Base-by-base conservation (phyloP, 2,888 invertebrate genomes). In the Zhuqinia jingwanae region DNA sequence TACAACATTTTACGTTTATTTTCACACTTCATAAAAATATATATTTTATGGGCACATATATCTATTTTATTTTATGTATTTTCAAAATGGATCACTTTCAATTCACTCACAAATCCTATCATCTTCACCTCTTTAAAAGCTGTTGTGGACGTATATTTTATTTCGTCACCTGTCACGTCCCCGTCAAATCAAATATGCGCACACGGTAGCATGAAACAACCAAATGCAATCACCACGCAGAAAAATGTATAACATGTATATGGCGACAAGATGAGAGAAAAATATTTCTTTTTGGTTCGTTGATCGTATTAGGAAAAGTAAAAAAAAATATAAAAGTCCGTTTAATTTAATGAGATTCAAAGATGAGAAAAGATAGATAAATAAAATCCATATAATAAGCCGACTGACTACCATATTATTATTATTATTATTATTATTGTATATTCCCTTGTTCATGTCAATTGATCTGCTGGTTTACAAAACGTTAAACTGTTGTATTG, bases 321-420 rank as follows among this genome's bases (percentile, higher is more conserved):
- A 60, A 60, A 60, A 36, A 36, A 36, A 22, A 25, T 60, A 60
- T 25, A 60, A 60, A 36, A 36, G 8, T 36, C 5, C 8, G 36
- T 36, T 60, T 17, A 25, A 10, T 25, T 60, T 60, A 60, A 60
- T 60, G 60, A 60, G 60, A 60, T 60, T 11, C 60, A 60, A 27
- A 60, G 60, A 60, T 60, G 60, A n/a, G 60, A 8, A 60, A 25
- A 60, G 60, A 8, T 25, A 60, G 60, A 60, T 60, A 60, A 60
- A 60, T 60, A 60, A 60, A 20, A 10, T 60, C 11, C 25, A 25
- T n/a, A n/a, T 60, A 60, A 60, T 60, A 60, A 60, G 25, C 60
- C 60, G 60, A 22, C 27, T 60, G 36, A 11, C 25, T 25, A 22
- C 27, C 20, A 56, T 20, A 6, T 17, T 56, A n/a, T n/a, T n/a